Percentiles rank a stretch among this genome's conserved stretches.
Conservation (phyloP, 2,797 vertebrate genomes). For the Pseudochirops corinnae region DNA sequence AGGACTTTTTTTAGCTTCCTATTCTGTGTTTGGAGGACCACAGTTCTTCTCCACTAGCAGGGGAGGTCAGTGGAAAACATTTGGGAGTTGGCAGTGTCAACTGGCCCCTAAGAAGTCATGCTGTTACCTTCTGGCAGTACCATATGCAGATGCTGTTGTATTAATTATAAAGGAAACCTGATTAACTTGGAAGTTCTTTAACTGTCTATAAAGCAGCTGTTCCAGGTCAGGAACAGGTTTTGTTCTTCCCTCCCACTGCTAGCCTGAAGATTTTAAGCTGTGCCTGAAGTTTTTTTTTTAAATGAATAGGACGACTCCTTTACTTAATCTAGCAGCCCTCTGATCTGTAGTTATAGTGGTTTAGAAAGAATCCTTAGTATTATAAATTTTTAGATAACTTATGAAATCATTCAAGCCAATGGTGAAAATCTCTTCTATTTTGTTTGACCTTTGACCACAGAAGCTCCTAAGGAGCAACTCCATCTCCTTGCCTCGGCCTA, state of each 20-base stretch:
- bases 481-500: not conserved
- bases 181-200: constrained; percentile 66
- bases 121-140: constrained; percentile 68
- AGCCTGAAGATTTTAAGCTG: constrained; percentile 42
- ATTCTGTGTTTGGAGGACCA: not conserved
- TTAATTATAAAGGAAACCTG: constrained; percentile 72
- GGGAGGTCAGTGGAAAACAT: not conserved
- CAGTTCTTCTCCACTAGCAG: not conserved
- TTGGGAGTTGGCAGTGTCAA: constrained; percentile 61
- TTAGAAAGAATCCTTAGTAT: constrained; percentile 9
- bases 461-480: not conserved
- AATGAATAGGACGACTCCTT: constrained; percentile 18
- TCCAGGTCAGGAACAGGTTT: constrained; percentile 46
- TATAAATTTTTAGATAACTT: constrained; percentile 45
- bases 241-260: constrained; percentile 51
- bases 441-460: not conserved
- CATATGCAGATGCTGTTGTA: constrained; percentile 67
- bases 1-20: not conserved
- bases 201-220: constrained; percentile 68
- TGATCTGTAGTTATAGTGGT: constrained; percentile 42
- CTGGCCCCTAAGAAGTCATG: constrained; percentile 42
- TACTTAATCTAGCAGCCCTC: constrained; percentile 36
- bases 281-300: not conserved
- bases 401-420: constrained; percentile 43
- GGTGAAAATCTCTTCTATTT: not conserved